phyloP scores from a whole-genome alignment of 64 coral and sea anemone genomes.

The Montipora cactus region DNA sequence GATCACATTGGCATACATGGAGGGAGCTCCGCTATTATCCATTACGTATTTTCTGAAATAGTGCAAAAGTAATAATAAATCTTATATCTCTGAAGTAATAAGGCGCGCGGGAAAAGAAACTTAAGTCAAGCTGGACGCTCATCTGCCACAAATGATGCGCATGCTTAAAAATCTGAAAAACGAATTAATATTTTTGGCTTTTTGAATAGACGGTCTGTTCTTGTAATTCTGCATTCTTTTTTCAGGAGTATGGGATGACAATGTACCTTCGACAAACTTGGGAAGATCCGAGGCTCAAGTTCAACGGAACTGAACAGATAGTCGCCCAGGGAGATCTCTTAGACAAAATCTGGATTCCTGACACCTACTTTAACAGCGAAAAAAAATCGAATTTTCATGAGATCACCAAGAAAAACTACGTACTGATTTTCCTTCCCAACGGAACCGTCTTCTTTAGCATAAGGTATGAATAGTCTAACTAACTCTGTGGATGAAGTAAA shows the following conservation, averaged over 20 bases:
- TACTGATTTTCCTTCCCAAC: constrained; percentile 51
- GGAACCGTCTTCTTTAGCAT: constrained; percentile 68
- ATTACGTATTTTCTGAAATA: no score
- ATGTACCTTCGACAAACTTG: constrained; percentile 71
- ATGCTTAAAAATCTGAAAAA: no score
- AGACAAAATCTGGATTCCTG: constrained; percentile 82
- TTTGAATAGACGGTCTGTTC: not conserved
- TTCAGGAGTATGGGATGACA: constrained; percentile 63
- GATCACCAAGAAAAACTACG: constrained; percentile 79
- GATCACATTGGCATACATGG: no score
- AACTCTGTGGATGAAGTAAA: no score
- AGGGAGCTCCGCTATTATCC: no score
- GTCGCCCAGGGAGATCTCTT: constrained; percentile 66
- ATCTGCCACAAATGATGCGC: no score
- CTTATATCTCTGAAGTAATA: no score
- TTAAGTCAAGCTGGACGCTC: no score
- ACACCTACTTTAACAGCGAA: constrained; percentile 73
- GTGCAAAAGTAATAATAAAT: no score
- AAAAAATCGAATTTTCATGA: constrained; percentile 73
- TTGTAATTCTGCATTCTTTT: not conserved
- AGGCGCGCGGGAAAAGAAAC: no score
- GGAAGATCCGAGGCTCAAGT: constrained; percentile 71
- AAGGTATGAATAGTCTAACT: constrained; percentile 33
- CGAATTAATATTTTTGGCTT: no score
- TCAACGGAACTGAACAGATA: constrained; percentile 5